Evolutionary conservation across 2,113 vertebrate species (phyloP).

Genomic region (Labeo rohita): DNA sequence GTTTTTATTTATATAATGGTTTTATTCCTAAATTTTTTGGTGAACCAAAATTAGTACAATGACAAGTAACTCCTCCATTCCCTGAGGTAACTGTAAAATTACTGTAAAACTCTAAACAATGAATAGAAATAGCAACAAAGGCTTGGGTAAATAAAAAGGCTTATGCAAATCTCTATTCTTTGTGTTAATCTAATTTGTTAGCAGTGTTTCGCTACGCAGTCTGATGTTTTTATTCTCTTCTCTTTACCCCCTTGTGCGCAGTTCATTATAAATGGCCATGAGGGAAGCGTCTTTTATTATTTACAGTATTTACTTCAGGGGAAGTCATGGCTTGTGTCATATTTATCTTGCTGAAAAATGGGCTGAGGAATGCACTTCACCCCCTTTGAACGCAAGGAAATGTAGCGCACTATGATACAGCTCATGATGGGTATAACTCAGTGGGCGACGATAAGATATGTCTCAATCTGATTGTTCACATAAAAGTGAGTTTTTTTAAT

Average conservation of each 20-base stretch:
- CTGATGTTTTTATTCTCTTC: conserved; percentile 10
- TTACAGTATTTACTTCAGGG: conserved; percentile 86
- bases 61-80: neutral
- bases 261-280: conserved; percentile 76
- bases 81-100: neutral
- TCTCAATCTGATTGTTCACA: neutral
- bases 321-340: conserved; percentile 74
- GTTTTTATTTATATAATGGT: neutral
- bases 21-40: neutral
- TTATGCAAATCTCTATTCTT: conserved; percentile 28
- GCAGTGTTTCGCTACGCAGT: conserved; percentile 18
- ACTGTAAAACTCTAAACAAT: neutral
- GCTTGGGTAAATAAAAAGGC: neutral
- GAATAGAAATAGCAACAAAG: neutral
- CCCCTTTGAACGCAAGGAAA: conserved; percentile 73
- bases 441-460: conserved; percentile 53
- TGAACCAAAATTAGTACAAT: neutral
- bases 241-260: conserved; percentile 6
- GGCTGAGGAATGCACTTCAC: conserved; percentile 75
- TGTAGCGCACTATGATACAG: conserved; percentile 76
- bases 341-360: conserved; percentile 89
- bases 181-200: conserved; percentile 27
- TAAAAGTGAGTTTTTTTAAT: neutral
- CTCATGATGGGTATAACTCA: conserved; percentile 80
- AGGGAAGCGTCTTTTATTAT: conserved; percentile 85